Evolutionary conservation across 1,140 invertebrate species (phyloP), one percentile per base, ranked within the genome.

Genomic region (Homarus americanus): DNA sequence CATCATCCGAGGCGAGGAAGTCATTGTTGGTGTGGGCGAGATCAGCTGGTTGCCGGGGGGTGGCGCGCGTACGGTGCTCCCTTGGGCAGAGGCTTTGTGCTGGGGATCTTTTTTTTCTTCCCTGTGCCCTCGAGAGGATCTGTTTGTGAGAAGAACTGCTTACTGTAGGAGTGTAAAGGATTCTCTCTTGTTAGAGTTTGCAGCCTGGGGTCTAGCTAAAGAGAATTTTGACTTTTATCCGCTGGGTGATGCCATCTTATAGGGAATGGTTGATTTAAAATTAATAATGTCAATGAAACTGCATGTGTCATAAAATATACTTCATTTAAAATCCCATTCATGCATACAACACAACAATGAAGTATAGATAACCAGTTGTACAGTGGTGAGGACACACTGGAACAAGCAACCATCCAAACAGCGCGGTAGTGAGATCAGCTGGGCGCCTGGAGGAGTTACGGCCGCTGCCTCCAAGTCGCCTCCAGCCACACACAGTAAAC

Each of bases 401-500:
- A 69, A 69, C 63, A 69, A 69, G 63, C n/a, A 69, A 69, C 4
- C n/a, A 69, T 69, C 63, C n/a, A 32, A 32, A 28, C 12, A n/a
- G n/a, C 5, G 63, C 12, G 4, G 4, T 32, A 7, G n/a, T 32
- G 58, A 66, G 78, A 89, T 89, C 87, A 89, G 87, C 87, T 89
- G 87, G 38, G 53, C 36, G 87, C 87, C 87, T 83, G 80, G 53
- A 90, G 87, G 87, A 90, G 87, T 83, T 83, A 90, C 80, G 87
- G 69, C 34, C 41, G 24, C 41, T 90, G 80, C 58, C 80, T 83
- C 72, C 63, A 38, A 17, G 86, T 32, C 49, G 76, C 53, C 86
- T 41, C 34, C 34, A 72, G 44, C 73, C 53, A 87, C 72, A 36
- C 53, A 40, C 34, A 79, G 87, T 89, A 80, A 89, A 89, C 87